phyloP scores from a whole-genome alignment of 2,888 invertebrate species.

The Disparrhopalites patrizii region DNA sequence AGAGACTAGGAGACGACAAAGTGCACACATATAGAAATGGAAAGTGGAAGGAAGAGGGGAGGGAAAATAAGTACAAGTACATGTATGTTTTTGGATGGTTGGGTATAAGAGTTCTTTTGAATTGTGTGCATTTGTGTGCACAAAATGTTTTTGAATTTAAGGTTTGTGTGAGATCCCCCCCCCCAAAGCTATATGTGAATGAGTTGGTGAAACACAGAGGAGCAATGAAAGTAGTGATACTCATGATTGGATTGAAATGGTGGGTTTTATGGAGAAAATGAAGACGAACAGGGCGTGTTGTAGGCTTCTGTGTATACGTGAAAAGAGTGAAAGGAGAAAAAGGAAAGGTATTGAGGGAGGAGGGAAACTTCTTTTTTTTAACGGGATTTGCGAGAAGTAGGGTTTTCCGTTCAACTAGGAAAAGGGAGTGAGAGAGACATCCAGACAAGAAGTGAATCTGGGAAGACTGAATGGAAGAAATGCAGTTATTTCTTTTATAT shows the following conservation, averaged over 20 bases:
- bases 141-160: conserved; percentile 14
- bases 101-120: neutral
- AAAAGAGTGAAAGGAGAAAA: neutral
- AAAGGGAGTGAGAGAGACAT: neutral
- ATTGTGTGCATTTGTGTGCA: conserved; percentile 9
- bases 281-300: conserved; percentile 2
- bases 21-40: too few species aligned
- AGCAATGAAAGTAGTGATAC: conserved; percentile 14
- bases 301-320: too few species aligned
- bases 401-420: too few species aligned
- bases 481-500: conserved; percentile 20
- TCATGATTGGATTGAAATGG: conserved; percentile 28
- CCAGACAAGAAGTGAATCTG: neutral
- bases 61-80: neutral
- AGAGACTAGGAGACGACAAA: too few species aligned
- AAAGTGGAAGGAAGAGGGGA: neutral
- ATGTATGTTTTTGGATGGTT: neutral
- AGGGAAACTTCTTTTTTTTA: conserved; percentile 2
- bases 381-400: neutral
- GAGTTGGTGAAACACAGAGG: conserved; percentile 1
- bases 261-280: conserved; percentile 24
- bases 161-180: conserved; percentile 7
- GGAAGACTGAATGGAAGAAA: conserved; percentile 18
- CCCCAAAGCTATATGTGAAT: neutral
- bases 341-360: neutral